A percentile compares a stretch with the other conserved stretches of the same genome.
phyloP scores from a whole-genome alignment of 2,113 vertebrate species.

The Otis tarda region DNA sequence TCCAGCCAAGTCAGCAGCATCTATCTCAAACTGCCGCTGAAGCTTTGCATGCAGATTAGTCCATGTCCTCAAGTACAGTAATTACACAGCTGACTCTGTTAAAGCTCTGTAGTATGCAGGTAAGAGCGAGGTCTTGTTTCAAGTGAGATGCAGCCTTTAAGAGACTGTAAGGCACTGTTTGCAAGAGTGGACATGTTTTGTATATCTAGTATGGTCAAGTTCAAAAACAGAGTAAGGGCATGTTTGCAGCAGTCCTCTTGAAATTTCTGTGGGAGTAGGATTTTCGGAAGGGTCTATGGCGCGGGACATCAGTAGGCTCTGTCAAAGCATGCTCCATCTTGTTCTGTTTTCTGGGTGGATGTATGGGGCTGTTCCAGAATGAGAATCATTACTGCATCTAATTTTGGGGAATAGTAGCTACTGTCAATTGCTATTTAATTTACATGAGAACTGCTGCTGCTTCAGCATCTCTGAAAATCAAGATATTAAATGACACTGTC shows the following conservation, averaged over 20 bases:
- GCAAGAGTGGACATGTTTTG: background rate
- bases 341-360: background rate
- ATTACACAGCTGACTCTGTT: constrained; percentile 1
- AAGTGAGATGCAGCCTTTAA: background rate
- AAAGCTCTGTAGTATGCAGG: background rate
- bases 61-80: background rate
- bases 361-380: background rate
- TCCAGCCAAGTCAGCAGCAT: constrained; percentile 47
- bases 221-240: background rate
- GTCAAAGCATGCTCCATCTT: background rate
- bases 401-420: background rate
- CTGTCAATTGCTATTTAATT: background rate
- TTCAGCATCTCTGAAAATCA: background rate
- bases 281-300: background rate
- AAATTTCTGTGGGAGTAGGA: background rate
- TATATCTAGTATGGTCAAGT: background rate
- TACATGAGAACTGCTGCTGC: background rate
- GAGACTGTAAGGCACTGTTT: background rate
- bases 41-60: constrained; percentile 12
- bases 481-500: background rate
- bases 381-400: background rate
- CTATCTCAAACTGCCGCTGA: constrained; percentile 1
- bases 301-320: background rate
- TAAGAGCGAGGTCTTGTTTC: background rate
- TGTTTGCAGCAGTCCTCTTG: background rate